Percentiles rank a stretch among this genome's conserved stretches.
Evolutionary conservation across 1,140 invertebrate genomes (phyloP).

Genomic region (Drosophila malerkotliana): DNA sequence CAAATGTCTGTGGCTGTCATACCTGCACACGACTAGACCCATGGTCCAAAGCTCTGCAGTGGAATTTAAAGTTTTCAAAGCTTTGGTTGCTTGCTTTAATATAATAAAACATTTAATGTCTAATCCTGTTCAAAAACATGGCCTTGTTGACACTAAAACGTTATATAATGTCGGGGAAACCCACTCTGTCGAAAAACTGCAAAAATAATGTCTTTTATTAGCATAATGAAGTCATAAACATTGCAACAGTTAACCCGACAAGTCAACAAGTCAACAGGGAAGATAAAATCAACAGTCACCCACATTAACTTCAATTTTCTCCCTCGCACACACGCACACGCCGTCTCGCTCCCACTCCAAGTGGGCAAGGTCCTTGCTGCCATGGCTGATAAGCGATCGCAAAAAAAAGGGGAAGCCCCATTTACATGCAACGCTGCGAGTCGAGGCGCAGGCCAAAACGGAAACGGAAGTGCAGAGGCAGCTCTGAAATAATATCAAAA

Average conservation of each 20-base stretch:
- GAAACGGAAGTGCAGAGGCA: conserved; percentile 73
- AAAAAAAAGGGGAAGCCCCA: conserved; percentile 54
- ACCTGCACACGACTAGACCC: neutral
- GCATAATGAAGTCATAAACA: conserved; percentile 81
- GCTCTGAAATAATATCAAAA: conserved; percentile 79
- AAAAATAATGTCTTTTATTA: conserved; percentile 76
- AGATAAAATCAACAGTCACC: conserved; percentile 77
- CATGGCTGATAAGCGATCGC: conserved; percentile 68
- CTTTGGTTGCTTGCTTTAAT: too few relatives aligned
- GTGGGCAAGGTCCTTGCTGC: neutral
- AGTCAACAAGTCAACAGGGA: conserved; percentile 78
- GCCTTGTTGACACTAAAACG: too few relatives aligned
- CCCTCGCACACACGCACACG: conserved; percentile 15
- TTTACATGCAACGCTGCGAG: conserved; percentile 58
- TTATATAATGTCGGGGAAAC: neutral
- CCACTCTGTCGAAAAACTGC: conserved; percentile 15
- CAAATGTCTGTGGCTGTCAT: conserved; percentile 31
- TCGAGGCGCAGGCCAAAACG: conserved; percentile 50
- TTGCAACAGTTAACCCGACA: conserved; percentile 70
- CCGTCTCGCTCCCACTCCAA: neutral
- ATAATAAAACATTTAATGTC: too few relatives aligned
- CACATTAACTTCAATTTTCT: conserved; percentile 53
- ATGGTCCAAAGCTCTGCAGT: neutral
- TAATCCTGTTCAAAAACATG: neutral
- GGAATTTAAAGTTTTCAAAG: neutral